These are phyloP conservation scores for Psilopsiagon aymara DNA, from an alignment of 2,113 vertebrate genomes.

Conservation along the genomic window DNA sequence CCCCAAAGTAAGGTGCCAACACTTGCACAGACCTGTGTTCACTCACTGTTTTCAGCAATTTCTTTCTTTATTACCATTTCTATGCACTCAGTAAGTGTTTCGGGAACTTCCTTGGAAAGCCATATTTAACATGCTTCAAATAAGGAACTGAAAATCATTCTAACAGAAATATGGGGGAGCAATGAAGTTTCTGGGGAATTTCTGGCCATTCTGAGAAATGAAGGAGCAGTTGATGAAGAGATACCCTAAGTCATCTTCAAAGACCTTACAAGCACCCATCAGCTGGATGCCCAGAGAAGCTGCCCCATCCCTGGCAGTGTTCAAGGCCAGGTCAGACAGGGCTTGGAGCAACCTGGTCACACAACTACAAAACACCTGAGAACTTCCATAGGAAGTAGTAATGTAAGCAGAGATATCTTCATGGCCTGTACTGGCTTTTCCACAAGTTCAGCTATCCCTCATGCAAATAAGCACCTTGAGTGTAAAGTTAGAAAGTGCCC, in stretches of 20 bases:
- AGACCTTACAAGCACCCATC: neutral
- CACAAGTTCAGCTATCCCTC: neutral
- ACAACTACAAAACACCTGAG: neutral
- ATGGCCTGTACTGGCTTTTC: neutral
- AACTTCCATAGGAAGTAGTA: neutral
- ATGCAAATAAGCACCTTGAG: neutral
- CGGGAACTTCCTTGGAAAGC: neutral
- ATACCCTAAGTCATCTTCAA: neutral
- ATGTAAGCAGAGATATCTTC: neutral
- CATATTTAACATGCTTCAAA: neutral
- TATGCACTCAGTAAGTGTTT: neutral
- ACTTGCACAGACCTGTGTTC: neutral
- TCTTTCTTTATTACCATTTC: neutral
- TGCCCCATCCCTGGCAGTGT: neutral
- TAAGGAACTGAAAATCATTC: neutral
- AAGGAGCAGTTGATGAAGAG: neutral
- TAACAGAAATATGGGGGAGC: neutral
- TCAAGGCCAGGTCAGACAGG: neutral
- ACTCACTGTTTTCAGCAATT: neutral
- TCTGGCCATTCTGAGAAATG: neutral
- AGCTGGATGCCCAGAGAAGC: neutral
- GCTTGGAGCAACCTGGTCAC: neutral
- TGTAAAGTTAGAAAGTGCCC: neutral
- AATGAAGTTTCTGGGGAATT: neutral
- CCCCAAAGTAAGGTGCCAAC: neutral